Percentiles rank a stretch among this genome's conserved stretches.
Conservation (phyloP, 2,888 invertebrate genomes). For the Diploptera punctata region DNA sequence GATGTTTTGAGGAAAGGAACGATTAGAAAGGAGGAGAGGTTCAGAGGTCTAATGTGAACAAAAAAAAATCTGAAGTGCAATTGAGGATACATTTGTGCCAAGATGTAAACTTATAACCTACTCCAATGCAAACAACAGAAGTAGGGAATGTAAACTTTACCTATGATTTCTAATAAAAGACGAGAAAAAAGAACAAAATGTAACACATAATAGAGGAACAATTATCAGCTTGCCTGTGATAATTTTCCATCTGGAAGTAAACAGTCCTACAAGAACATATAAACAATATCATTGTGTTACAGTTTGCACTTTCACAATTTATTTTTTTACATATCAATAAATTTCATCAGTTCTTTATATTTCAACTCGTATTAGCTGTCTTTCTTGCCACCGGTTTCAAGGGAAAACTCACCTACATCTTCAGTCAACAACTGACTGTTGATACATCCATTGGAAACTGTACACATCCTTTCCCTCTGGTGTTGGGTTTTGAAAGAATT, state of each 20-base stretch:
- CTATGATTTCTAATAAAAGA: constrained; percentile 21
- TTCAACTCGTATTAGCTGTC: no score
- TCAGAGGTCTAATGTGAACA: neutral
- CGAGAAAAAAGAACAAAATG: constrained; percentile 20
- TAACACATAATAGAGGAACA: constrained; percentile 42
- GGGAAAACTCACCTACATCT: no score
- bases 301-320: constrained; percentile 9
- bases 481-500: no score
- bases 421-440: no score
- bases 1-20: no score
- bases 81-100: constrained; percentile 29
- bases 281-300: constrained; percentile 38
- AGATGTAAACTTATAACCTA: constrained; percentile 24
- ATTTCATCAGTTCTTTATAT: no score
- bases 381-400: no score
- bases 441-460: no score
- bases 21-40: no score
- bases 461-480: no score
- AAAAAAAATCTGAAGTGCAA: constrained; percentile 17
- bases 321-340: no score
- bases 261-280: constrained; percentile 44
- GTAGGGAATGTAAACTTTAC: constrained; percentile 8
- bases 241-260: constrained; percentile 45
- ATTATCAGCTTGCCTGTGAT: constrained; percentile 44
- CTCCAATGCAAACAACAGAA: constrained; percentile 23